These are phyloP conservation scores for Helogale parvula DNA, from an alignment of 2,113 vertebrate genomes.

Conservation along the genomic window DNA sequence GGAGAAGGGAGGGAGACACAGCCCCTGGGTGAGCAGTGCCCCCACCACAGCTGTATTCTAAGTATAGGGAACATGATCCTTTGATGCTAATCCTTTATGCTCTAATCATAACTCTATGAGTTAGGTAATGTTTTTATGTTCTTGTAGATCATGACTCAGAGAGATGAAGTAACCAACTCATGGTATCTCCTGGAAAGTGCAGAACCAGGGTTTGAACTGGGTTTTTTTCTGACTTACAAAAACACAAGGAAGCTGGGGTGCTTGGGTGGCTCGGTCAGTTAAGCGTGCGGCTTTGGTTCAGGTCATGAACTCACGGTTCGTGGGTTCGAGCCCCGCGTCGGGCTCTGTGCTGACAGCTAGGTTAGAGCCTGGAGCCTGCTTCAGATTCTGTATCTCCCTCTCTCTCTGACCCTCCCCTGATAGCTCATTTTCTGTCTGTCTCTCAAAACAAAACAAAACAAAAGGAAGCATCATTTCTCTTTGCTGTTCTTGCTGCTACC, in stretches of 20 bases:
- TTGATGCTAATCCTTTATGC: neutral
- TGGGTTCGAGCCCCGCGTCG: too few relatives aligned
- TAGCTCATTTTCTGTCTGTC: too few relatives aligned
- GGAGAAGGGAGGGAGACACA: neutral
- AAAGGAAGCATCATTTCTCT: neutral
- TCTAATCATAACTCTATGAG: neutral
- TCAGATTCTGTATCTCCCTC: too few relatives aligned
- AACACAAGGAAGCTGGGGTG: too few relatives aligned
- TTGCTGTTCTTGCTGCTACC: neutral
- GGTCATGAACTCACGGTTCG: too few relatives aligned
- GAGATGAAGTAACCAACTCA: neutral
- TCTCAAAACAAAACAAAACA: too few relatives aligned
- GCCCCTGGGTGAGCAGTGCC: neutral
- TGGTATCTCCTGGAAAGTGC: neutral
- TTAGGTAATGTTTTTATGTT: neutral
- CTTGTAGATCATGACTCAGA: neutral
- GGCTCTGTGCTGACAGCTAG: too few relatives aligned
- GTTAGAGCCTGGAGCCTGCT: too few relatives aligned
- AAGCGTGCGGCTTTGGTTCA: too few relatives aligned
- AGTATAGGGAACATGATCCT: neutral
- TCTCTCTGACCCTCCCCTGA: too few relatives aligned
- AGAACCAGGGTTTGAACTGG: neutral
- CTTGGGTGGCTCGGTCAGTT: too few relatives aligned
- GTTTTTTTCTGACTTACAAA: neutral
- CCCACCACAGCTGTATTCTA: fast-evolving